Evolutionary conservation across 2,888 invertebrate genomes (phyloP).

Genomic region (Coenonympha glycerion): DNA sequence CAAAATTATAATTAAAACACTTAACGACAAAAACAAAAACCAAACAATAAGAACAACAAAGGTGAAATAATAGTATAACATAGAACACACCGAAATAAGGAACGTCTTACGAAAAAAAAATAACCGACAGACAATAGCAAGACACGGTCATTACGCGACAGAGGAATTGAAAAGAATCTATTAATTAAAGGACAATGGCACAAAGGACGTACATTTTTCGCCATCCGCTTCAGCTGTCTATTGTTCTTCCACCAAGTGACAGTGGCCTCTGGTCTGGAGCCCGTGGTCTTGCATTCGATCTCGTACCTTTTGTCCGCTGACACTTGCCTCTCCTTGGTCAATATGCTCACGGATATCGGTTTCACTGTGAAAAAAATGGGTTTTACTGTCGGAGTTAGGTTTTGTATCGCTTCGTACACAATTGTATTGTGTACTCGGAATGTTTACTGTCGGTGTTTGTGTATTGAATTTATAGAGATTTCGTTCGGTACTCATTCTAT

Average conservation of each 20-base stretch:
- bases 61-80: conserved; percentile 14
- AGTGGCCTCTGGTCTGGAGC: conserved; percentile 88
- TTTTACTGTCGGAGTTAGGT: conserved; percentile 14
- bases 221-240: conserved; percentile 84
- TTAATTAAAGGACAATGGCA: conserved; percentile 56
- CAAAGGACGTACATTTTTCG: conserved; percentile 82
- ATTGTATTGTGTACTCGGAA: conserved; percentile 9
- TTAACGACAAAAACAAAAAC: conserved; percentile 11
- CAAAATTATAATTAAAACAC: no score
- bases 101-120: conserved; percentile 18
- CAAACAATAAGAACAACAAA: conserved; percentile 17
- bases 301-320: conserved; percentile 91
- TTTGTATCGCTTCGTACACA: conserved; percentile 6
- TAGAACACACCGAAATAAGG: conserved; percentile 7
- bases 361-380: conserved; percentile 80
- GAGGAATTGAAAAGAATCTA: conserved; percentile 46
- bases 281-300: conserved; percentile 89
- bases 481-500: not conserved
- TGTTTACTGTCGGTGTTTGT: conserved; percentile 14
- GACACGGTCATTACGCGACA: conserved; percentile 14
- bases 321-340: conserved; percentile 88
- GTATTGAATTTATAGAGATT: conserved; percentile 12
- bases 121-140: conserved; percentile 13
- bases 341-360: conserved; percentile 87
- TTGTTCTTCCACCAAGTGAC: conserved; percentile 95